phyloP scores from a whole-genome alignment of 2,888 invertebrate species.

The Scaptomyza tumidula region DNA sequence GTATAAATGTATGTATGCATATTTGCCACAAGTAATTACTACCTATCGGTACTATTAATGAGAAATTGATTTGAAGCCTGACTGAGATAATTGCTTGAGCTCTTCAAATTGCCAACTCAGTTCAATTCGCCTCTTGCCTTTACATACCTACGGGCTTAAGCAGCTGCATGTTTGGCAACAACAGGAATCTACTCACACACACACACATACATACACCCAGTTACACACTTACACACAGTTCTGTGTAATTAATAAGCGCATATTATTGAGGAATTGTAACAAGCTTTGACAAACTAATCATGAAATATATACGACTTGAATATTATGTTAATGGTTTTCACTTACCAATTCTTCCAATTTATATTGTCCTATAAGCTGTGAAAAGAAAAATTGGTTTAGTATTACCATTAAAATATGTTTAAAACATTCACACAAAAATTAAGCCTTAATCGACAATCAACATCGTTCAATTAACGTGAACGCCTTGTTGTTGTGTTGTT shows the following conservation, averaged over 20 bases:
- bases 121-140: not conserved
- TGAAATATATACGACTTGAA: not conserved
- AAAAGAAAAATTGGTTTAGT: conserved; percentile 6
- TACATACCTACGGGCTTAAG: not conserved
- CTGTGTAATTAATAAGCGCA: conserved; percentile 5
- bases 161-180: not conserved
- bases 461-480: too few species aligned
- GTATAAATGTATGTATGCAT: too few species aligned
- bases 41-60: not conserved
- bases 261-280: conserved; percentile 6
- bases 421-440: not conserved
- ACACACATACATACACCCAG: not conserved
- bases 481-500: not conserved
- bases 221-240: not conserved
- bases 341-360: conserved; percentile 61
- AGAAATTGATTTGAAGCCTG: not conserved
- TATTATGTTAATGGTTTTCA: conserved; percentile 14
- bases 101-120: not conserved
- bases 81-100: not conserved
- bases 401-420: not conserved
- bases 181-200: not conserved
- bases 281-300: not conserved
- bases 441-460: not conserved
- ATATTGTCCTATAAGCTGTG: conserved; percentile 52
- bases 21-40: too few species aligned